A percentile compares a stretch with the other conserved stretches of the same genome.
These are phyloP conservation scores for Parascotia fuliginaria DNA, from an alignment of 2,888 invertebrate species.

Conservation along the genomic window DNA sequence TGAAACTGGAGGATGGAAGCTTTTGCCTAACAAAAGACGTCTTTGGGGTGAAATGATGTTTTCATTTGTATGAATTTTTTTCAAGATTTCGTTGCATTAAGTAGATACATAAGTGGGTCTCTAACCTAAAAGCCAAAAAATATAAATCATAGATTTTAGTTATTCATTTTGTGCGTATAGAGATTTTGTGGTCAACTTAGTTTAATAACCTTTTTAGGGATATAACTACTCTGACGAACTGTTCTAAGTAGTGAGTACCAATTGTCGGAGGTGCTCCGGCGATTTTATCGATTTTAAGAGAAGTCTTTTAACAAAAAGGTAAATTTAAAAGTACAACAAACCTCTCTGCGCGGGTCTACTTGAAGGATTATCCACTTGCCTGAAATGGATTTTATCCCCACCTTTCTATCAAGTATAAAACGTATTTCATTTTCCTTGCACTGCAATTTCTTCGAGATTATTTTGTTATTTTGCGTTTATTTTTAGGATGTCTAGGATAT, in stretches of 20 bases:
- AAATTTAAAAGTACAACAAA: constrained; percentile 52
- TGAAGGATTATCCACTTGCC: constrained; percentile 71
- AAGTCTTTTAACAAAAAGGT: constrained; percentile 42
- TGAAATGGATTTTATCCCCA: constrained; percentile 62
- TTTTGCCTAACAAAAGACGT: too few relatives aligned
- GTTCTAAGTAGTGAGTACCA: constrained; percentile 48
- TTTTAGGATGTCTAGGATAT: too few relatives aligned
- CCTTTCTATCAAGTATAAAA: constrained; percentile 45
- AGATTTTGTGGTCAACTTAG: too few relatives aligned
- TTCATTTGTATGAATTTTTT: too few relatives aligned
- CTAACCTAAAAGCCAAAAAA: too few relatives aligned
- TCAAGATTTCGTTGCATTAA: too few relatives aligned
- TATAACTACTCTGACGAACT: constrained; percentile 30
- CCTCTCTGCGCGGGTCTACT: constrained; percentile 54
- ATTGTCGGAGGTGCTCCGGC: constrained; percentile 34
- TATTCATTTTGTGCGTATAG: too few relatives aligned
- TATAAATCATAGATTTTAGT: too few relatives aligned
- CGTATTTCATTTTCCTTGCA: constrained; percentile 42
- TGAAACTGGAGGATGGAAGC: too few relatives aligned
- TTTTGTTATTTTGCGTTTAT: constrained; percentile 13
- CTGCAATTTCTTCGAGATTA: constrained; percentile 35
- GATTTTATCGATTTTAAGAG: constrained; percentile 42
- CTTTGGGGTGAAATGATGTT: too few relatives aligned
- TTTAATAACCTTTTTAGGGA: constrained; percentile 15
- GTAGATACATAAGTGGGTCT: too few relatives aligned